Base-by-base conservation (phyloP, 1,140 invertebrate genomes). In the Oppia nitens region DNA sequence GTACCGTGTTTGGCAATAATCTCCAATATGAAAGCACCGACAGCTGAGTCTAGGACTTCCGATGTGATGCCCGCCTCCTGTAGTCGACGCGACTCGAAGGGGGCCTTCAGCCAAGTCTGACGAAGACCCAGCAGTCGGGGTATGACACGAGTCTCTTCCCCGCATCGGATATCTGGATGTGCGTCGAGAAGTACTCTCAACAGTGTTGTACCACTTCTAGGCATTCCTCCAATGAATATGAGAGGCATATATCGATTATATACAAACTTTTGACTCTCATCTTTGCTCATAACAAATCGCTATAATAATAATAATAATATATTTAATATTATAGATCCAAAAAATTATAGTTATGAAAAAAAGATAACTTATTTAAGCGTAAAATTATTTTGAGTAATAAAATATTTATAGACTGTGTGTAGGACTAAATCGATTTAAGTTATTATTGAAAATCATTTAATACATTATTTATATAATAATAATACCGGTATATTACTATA, bases 161-260 rank as follows among this genome's bases (percentile, higher is more conserved):
- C 94, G 74, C 95, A 98, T 72, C 91, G 83, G 65, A 98, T 86
- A 70, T 90, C 84, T n/a, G 89, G 89, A 79, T 98, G 95, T 47
- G 95, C 93, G 75, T 98, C 95, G 54, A 98, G 75, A 87, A 98
- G 94, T 60, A 92, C 94, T 69, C 95, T 78, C 82, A 95, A 91
- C 55, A 98, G 78, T 40, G 94, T 98, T 2, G 93, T 98, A 21
- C 94, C 94, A 51, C 89, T 95, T 63, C 93, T 79, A 26, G 93
- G 93, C 67, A 97, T 89, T 53, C 93, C 93, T 25, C 93, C 93
- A 70, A 98, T 93, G 74, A 96, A 97, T 67, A 97, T 93, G 57
- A 96, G 75, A 62, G 90, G 89, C 81, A 91, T 88, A 62, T 85
- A 79, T 65, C 85, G 77, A 68, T 87, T 81, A 69, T 89, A 87